phyloP scores from a whole-genome alignment of 2,113 vertebrate genomes.

The Tyto alba region DNA sequence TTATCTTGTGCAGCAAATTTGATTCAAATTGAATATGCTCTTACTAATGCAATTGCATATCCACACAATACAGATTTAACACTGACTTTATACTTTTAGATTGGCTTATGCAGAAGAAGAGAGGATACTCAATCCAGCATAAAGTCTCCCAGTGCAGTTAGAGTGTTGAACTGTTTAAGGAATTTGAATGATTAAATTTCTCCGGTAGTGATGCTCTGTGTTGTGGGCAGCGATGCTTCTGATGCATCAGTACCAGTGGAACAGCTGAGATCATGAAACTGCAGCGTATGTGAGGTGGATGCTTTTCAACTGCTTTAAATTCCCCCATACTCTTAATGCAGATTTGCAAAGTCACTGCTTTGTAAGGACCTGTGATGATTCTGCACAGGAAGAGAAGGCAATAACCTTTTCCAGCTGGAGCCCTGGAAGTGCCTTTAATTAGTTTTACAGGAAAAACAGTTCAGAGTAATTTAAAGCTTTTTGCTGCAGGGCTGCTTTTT shows the following conservation, averaged over 20 bases:
- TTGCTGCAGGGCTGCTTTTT: background rate
- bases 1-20: background rate
- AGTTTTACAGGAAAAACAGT: background rate
- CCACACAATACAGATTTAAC: background rate
- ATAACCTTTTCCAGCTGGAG: slow-evolving; percentile 24
- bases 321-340: background rate
- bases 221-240: background rate
- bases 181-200: background rate
- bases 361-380: background rate
- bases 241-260: background rate
- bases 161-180: background rate
- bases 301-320: background rate
- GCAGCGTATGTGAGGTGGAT: background rate
- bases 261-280: background rate
- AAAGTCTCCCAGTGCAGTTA: background rate
- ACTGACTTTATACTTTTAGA: background rate
- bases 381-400: background rate
- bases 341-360: background rate
- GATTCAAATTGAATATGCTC: background rate
- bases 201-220: background rate
- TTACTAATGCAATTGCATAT: background rate
- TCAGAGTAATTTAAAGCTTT: background rate
- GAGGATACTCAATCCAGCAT: background rate
- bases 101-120: background rate
- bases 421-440: background rate